Base-by-base conservation (phyloP, 2,797 vertebrate genomes). In the Rhinogobio ventralis region DNA sequence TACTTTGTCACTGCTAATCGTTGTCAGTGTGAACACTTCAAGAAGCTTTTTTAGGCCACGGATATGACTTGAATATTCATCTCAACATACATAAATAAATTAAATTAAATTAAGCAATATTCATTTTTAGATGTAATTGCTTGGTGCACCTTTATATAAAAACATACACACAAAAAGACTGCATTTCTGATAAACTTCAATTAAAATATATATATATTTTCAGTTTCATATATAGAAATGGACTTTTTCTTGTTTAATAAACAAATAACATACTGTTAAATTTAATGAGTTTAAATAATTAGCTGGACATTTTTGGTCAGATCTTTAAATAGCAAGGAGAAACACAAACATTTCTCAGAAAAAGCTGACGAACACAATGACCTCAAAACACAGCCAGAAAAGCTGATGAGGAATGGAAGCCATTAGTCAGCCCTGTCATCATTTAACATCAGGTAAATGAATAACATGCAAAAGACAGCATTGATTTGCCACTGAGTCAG, bases 351-450 rank as follows among this genome's bases (percentile, higher is more conserved):
- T 86, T 81, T 71, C 60, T 81, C 39, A 86, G 20, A 67, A 85
- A 71, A 60, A 80, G 30, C 82, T 69, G 81, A 86, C 80, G 66
- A 67, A 88, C 62, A 86, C 23, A 57, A 83, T 74, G 86, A 84
- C n/a, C 76, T 87, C 68, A 87, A 87, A 72, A 75, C 15, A 83
- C 30, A 23, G 46, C 30, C 45, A 62, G 39, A 69, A 86, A 75
- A 82, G 57, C 78, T 86, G 81, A 88, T 84, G 86, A 84, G 19
- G 79, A 85, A 90, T 68, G 73, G 36, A 85, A 67, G 75, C 71
- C 55, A 33, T 85, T 86, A 86, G 33, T 85, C 57, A 88, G 79
- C 66, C 30, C 81, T 77, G 79, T 68, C 79, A 80, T 69, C 68
- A 57, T 78, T 84, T 75, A 89, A 75, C 53, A 84, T 83, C 60